A percentile compares a stretch with the other conserved stretches of the same genome.
Conservation (phyloP, 2,113 vertebrate genomes). For the Sinosuthora webbiana region DNA sequence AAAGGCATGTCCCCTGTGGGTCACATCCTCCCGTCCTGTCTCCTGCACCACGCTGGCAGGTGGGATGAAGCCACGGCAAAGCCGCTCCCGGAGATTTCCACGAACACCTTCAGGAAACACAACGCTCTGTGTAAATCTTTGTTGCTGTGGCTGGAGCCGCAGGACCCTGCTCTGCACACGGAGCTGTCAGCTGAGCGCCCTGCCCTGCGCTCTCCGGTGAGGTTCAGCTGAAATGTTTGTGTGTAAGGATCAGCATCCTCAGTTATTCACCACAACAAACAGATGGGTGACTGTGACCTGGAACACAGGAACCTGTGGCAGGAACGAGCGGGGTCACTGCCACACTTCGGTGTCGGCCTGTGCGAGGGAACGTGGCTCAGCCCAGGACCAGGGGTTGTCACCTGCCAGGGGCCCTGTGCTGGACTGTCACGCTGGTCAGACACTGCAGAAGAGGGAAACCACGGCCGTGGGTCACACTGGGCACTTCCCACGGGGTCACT, state of each 20-base stretch:
- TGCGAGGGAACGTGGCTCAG: rapidly evolving
- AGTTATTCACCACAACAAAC: background rate
- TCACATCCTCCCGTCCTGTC: background rate
- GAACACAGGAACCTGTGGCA: background rate
- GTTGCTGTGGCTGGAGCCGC: background rate
- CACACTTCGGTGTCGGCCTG: background rate
- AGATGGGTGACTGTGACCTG: background rate
- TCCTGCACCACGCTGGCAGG: rapidly evolving
- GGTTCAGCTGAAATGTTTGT: background rate
- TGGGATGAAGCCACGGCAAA: background rate
- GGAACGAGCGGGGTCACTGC: background rate
- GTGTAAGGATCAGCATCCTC: background rate
- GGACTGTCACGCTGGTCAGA: rapidly evolving
- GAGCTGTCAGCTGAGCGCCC: background rate
- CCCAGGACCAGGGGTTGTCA: background rate
- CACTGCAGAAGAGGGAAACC: background rate
- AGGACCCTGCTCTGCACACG: background rate
- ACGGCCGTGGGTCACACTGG: rapidly evolving
- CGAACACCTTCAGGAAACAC: background rate
- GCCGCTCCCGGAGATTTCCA: background rate
- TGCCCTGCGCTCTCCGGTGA: background rate
- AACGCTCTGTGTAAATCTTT: background rate
- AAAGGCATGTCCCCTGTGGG: rapidly evolving
- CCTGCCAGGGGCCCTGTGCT: background rate
- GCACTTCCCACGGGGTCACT: background rate